Percentiles rank a stretch among this genome's conserved stretches.
Conservation (phyloP, 2,113 vertebrate genomes). For the Carassius gibelio region DNA sequence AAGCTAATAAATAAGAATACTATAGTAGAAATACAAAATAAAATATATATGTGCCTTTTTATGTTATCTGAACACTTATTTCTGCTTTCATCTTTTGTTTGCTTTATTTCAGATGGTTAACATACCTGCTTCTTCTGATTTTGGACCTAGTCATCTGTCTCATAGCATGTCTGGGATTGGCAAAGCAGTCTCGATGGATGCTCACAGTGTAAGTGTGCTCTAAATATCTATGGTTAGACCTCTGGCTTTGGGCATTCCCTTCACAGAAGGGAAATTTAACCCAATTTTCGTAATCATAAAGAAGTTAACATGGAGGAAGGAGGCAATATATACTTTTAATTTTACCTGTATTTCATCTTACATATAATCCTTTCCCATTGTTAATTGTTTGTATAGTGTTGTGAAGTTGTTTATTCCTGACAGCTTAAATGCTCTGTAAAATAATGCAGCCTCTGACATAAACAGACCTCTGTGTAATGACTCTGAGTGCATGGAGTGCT, state of each 20-base stretch:
- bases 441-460: slow-evolving; percentile 1
- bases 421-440: slow-evolving; percentile 2
- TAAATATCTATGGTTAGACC: neutral
- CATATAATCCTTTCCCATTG: neutral
- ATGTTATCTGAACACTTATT: neutral
- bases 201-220: slow-evolving; percentile 82
- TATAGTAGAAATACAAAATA: neutral
- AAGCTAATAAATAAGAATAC: too few species aligned
- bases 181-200: slow-evolving; percentile 86
- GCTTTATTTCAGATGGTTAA: slow-evolving; percentile 84
- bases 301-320: neutral
- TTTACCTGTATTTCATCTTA: neutral
- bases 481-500: slow-evolving; percentile 14
- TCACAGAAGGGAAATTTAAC: neutral
- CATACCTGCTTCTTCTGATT: slow-evolving; percentile 90
- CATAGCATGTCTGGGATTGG: slow-evolving; percentile 86
- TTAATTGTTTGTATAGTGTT: neutral
- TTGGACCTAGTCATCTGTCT: slow-evolving; percentile 90
- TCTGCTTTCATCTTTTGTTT: slow-evolving; percentile 18
- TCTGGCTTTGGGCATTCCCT: neutral
- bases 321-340: neutral
- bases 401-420: neutral
- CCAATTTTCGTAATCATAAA: neutral
- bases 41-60: neutral
- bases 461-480: slow-evolving; percentile 8